Conservation (phyloP, 1,140 invertebrate genomes). For the Drosophila arawakana region DNA sequence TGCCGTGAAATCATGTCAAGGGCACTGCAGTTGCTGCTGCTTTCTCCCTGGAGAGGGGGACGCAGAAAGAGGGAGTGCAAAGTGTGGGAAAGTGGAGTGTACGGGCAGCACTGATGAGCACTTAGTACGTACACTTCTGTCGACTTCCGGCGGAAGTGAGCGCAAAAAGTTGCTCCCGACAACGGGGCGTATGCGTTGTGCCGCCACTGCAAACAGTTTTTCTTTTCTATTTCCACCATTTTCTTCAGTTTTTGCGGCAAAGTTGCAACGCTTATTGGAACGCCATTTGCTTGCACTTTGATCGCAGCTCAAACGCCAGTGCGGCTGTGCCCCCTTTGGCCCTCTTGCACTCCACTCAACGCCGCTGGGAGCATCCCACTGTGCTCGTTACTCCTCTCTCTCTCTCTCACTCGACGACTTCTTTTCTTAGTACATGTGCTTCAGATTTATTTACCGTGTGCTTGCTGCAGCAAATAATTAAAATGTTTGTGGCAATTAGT, state of each 20-base stretch:
- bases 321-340: neutral
- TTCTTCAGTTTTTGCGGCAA: constrained; percentile 7
- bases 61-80: neutral
- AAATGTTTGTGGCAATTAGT: constrained; percentile 50
- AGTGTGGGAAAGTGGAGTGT: neutral
- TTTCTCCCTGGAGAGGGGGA: neutral
- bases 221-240: neutral
- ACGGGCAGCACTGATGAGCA: constrained; percentile 42
- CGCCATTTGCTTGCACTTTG: constrained; percentile 27
- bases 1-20: constrained; percentile 55
- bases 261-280: constrained; percentile 23
- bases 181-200: too few relatives aligned
- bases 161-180: constrained; percentile 28
- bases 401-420: neutral
- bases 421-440: constrained; percentile 17
- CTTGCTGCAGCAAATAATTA: constrained; percentile 30
- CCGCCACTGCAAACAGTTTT: constrained; percentile 5
- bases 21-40: constrained; percentile 27
- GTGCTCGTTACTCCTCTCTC: neutral
- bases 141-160: constrained; percentile 57
- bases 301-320: neutral
- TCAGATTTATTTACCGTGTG: constrained; percentile 24
- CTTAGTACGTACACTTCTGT: constrained; percentile 56
- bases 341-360: neutral
- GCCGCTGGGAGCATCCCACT: too few relatives aligned